These are phyloP conservation scores for Mythimna ferrago DNA, from an alignment of 2,888 invertebrate genomes.

Conservation along the genomic window DNA sequence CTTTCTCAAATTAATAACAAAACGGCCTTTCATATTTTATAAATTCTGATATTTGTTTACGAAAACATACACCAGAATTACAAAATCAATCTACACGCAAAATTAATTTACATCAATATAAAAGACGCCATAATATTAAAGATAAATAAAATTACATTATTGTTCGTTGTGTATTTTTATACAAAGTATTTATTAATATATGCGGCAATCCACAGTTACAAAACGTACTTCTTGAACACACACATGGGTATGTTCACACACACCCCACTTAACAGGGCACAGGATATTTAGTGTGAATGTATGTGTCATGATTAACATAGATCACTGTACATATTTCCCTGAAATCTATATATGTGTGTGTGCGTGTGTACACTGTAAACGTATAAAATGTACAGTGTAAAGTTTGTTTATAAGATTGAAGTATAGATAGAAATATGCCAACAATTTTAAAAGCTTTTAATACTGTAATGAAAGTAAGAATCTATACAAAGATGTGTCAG, in stretches of 20 bases:
- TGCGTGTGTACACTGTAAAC: slow-evolving; percentile 20
- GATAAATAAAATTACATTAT: slow-evolving; percentile 24
- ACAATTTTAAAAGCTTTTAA: slow-evolving; percentile 68
- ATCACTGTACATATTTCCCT: slow-evolving; percentile 61
- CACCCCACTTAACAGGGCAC: slow-evolving; percentile 47
- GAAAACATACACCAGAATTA: not conserved
- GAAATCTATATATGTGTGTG: slow-evolving; percentile 53
- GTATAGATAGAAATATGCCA: slow-evolving; percentile 61
- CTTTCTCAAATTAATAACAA: too few species aligned
- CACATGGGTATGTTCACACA: slow-evolving; percentile 39
- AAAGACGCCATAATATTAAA: not conserved
- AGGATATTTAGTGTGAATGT: slow-evolving; percentile 55
- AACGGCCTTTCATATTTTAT: too few species aligned
- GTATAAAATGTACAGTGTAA: slow-evolving; percentile 17
- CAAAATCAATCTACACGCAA: slow-evolving; percentile 3
- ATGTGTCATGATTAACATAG: slow-evolving; percentile 58
- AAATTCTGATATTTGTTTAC: not conserved
- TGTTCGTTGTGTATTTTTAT: slow-evolving; percentile 30
- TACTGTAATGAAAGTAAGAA: slow-evolving; percentile 70
- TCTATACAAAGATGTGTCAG: slow-evolving; percentile 60
- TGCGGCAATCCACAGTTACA: slow-evolving; percentile 69
- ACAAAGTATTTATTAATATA: slow-evolving; percentile 56
- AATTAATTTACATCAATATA: not conserved
- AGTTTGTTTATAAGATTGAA: slow-evolving; percentile 61
- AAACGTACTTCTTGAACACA: slow-evolving; percentile 70